These are phyloP conservation scores for Pseudomyrmex dendroicus DNA, from an alignment of 1,140 invertebrate species.

Conservation along the genomic window DNA sequence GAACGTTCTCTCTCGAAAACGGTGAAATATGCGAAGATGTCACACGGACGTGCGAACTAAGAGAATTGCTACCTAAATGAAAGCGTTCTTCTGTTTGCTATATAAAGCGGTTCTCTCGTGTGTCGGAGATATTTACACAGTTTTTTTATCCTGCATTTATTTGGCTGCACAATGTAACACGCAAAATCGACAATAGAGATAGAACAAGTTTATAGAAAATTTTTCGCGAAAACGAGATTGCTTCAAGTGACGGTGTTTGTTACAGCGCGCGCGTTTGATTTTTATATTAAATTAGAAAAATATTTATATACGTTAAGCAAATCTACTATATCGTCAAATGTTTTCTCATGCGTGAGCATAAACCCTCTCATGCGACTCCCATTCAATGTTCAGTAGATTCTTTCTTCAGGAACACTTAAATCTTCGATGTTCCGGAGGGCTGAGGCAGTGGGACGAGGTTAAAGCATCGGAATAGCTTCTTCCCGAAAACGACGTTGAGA, in stretches of 20 bases:
- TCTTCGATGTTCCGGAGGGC: conserved; percentile 10
- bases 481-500: background rate
- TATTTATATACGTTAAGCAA: conserved; percentile 1
- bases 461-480: conserved; percentile 1
- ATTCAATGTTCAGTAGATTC: conserved; percentile 20
- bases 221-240: too few relatives aligned
- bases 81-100: background rate
- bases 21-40: conserved; percentile 50
- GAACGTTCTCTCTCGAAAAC: conserved; percentile 58
- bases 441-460: background rate
- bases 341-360: background rate
- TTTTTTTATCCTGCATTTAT: background rate
- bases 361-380: background rate
- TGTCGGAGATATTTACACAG: background rate
- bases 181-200: background rate
- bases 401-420: conserved; percentile 39
- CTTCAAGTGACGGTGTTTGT: background rate
- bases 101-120: too few relatives aligned
- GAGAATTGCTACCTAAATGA: background rate
- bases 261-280: background rate
- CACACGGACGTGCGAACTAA: conserved; percentile 7
- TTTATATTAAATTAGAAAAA: background rate
- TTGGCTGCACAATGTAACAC: background rate
- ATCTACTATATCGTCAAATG: background rate
- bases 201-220: too few relatives aligned